Percentiles rank a stretch among this genome's conserved stretches.
phyloP scores from a whole-genome alignment of 1,140 invertebrate species.

The Zaprionus nigranus region DNA sequence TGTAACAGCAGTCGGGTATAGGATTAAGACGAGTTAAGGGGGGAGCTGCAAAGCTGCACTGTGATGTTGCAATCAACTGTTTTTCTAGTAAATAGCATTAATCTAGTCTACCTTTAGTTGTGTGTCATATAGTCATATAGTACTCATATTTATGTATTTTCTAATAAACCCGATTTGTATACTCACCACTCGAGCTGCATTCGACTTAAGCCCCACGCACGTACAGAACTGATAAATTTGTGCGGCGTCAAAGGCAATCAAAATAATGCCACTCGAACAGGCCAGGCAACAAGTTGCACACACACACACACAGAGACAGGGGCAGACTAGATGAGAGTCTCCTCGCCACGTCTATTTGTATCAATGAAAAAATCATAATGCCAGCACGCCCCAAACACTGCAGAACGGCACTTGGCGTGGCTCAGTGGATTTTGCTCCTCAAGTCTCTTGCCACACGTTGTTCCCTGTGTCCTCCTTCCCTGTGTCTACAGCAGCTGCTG shows the following conservation, averaged over 20 bases:
- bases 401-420: constrained; percentile 30
- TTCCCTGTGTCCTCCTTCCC: neutral
- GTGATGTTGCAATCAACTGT: constrained; percentile 29
- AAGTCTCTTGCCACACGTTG: constrained; percentile 2
- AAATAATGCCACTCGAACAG: constrained; percentile 47
- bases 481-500: constrained; percentile 4
- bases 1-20: constrained; percentile 38
- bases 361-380: constrained; percentile 82
- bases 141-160: constrained; percentile 34
- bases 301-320: neutral
- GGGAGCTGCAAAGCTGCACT: constrained; percentile 28
- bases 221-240: constrained; percentile 75
- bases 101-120: constrained; percentile 8
- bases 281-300: constrained; percentile 59
- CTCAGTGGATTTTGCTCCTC: constrained; percentile 2
- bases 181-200: constrained; percentile 11
- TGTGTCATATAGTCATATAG: constrained; percentile 38
- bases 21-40: constrained; percentile 4
- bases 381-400: constrained; percentile 63
- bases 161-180: constrained; percentile 44
- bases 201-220: constrained; percentile 58
- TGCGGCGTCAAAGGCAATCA: constrained; percentile 55
- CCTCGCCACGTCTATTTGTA: constrained; percentile 64
- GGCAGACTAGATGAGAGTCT: constrained; percentile 5
- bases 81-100: constrained; percentile 12